Conservation (phyloP, 2,888 invertebrate species). For the Xestia ashworthii region DNA sequence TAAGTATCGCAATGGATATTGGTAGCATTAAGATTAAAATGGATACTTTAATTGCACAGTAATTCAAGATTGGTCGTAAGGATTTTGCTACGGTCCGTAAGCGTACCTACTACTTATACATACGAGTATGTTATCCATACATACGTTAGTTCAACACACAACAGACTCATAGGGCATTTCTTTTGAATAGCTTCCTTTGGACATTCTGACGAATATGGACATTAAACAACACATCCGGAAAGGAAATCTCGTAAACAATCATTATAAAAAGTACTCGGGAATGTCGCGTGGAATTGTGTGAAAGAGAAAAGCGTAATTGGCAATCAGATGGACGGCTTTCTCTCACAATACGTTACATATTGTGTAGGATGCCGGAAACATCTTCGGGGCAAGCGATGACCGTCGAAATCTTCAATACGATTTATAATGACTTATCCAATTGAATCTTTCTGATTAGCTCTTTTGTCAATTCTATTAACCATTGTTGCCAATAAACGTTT, state of each 20-base stretch:
- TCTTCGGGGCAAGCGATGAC: slow-evolving; percentile 61
- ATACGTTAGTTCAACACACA: neutral
- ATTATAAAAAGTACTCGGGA: slow-evolving; percentile 61
- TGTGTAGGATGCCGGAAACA: slow-evolving; percentile 66
- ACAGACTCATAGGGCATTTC: slow-evolving; percentile 4
- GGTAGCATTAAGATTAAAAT: slow-evolving; percentile 25
- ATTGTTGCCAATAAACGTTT: slow-evolving; percentile 49
- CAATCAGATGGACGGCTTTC: slow-evolving; percentile 78
- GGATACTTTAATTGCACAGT: slow-evolving; percentile 24
- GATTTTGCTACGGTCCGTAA: slow-evolving; percentile 9
- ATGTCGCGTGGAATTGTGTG: slow-evolving; percentile 72
- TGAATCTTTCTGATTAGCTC: slow-evolving; percentile 61
- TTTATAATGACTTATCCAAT: slow-evolving; percentile 56
- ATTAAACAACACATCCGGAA: slow-evolving; percentile 39
- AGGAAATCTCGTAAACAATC: slow-evolving; percentile 58
- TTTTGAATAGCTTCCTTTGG: slow-evolving; percentile 15
- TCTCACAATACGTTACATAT: slow-evolving; percentile 70
- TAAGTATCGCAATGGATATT: slow-evolving; percentile 24
- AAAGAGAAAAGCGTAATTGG: slow-evolving; percentile 79
- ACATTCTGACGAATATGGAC: slow-evolving; percentile 50
- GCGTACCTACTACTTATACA: neutral
- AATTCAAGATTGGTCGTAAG: slow-evolving; percentile 12
- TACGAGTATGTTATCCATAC: neutral
- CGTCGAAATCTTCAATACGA: slow-evolving; percentile 54
- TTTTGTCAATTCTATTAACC: slow-evolving; percentile 40